phyloP scores from a whole-genome alignment of 2,113 vertebrate species.

The Tachuris rubrigastra region DNA sequence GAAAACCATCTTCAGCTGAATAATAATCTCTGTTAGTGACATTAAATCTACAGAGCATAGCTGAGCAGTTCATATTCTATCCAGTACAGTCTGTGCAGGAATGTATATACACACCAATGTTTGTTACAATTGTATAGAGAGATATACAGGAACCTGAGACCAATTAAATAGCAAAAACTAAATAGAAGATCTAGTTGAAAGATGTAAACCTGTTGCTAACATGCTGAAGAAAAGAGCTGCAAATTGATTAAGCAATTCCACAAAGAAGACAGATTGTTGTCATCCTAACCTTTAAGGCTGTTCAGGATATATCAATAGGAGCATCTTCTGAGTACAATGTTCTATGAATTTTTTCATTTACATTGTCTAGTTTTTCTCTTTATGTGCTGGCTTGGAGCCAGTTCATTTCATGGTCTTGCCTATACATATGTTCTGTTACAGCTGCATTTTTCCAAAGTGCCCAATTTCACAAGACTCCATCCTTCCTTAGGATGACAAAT shows the following conservation, averaged over 20 bases:
- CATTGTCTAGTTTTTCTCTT: conserved; percentile 33
- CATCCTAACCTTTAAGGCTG: conserved; percentile 57
- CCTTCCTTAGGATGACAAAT: conserved; percentile 61
- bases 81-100: background rate
- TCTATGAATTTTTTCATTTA: conserved; percentile 50
- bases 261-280: conserved; percentile 48
- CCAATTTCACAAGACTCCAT: conserved; percentile 53
- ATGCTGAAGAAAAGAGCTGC: background rate
- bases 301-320: conserved; percentile 34
- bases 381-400: conserved; percentile 34
- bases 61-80: background rate
- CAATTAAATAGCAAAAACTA: background rate
- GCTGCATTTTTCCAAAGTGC: conserved; percentile 63
- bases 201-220: conserved; percentile 10
- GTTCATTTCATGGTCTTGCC: conserved; percentile 63
- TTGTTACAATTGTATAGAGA: background rate
- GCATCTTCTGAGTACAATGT: background rate
- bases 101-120: background rate
- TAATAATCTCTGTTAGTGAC: background rate
- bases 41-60: background rate
- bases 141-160: background rate
- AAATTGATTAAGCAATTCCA: conserved; percentile 39
- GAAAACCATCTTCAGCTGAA: background rate
- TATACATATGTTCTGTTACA: conserved; percentile 63
- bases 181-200: background rate